Base-by-base conservation (phyloP, 2,797 vertebrate genomes). In the Enteromius paludinosus region DNA sequence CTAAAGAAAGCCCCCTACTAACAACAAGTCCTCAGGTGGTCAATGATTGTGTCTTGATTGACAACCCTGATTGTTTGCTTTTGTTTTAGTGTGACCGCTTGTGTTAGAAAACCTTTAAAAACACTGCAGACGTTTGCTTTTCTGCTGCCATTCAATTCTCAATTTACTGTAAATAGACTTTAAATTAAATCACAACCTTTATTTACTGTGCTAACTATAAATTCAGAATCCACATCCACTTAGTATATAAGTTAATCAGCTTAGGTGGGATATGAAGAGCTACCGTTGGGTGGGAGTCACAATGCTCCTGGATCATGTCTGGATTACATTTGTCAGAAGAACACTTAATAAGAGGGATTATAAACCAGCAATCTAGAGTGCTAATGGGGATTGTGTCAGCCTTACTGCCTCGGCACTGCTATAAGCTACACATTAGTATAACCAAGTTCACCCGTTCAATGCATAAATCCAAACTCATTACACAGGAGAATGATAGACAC, bases 301-400 rank as follows among this genome's bases (percentile, higher is more conserved):
- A 73, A 66, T n/a, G 23, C 41, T 76, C 33, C 17, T 70, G 78
- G 66, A 86, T 84, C 79, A 81, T 12, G 11, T 49, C 28, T 54
- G 78, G 82, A 84, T 86, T 82, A 82, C 43, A 82, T 78, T 62
- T 75, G 61, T 82, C 74, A 78, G 62, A 62, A 28, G 54, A 78
- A 72, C 49, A 73, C 61, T 84, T 81, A 78, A 86, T 86, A 47
- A 84, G 30, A 76, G 30, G 45, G 85, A 86, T 81, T 84, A 72
- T 65, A 71, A 73, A 75, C 62, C 28, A 35, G 70, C 71, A 71
- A 85, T 78, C 56, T 33, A 45, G 66, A 74, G 85, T 30, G 64
- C 45, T 72, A 80, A 86, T 70, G 74, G 47, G 75, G 35, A 86
- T 86, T 62, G 49, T 69, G 41, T 74, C 73, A 66, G 49, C 66